These are phyloP conservation scores for Eustalomyia histrio DNA, from an alignment of 2,888 invertebrate species.

Conservation along the genomic window DNA sequence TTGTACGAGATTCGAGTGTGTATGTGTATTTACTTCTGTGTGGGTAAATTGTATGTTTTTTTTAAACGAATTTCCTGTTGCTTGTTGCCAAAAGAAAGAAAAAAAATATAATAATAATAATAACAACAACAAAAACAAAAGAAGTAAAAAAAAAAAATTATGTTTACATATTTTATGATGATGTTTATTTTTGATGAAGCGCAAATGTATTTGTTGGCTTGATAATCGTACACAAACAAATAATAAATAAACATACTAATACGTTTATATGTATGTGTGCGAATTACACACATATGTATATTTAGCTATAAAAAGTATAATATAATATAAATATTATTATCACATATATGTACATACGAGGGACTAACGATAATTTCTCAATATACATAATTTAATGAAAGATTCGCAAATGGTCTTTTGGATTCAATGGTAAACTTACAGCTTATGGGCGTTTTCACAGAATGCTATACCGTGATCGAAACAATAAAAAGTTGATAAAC, in stretches of 20 bases:
- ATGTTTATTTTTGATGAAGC: slow-evolving; percentile 66
- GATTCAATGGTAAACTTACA: no score
- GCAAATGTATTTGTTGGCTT: slow-evolving; percentile 65
- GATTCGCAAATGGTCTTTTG: no score
- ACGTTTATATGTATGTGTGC: slow-evolving; percentile 4
- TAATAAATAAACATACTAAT: slow-evolving; percentile 57
- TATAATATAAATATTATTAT: no score
- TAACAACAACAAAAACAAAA: slow-evolving; percentile 21
- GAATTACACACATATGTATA: background rate
- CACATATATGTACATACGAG: no score
- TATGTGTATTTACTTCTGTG: slow-evolving; percentile 10
- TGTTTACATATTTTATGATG: slow-evolving; percentile 61
- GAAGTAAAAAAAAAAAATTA: slow-evolving; percentile 47
- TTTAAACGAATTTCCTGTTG: slow-evolving; percentile 50
- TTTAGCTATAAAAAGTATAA: no score
- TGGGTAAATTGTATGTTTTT: slow-evolving; percentile 24
- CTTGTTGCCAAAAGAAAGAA: slow-evolving; percentile 40
- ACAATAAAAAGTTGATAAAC: no score
- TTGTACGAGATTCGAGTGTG: background rate
- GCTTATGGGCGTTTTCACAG: no score
- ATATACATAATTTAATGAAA: no score
- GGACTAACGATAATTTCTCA: no score
- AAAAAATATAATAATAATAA: background rate
- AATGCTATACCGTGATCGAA: no score
- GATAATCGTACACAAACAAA: slow-evolving; percentile 57